Percentiles rank a stretch among this genome's conserved stretches.
phyloP scores from a whole-genome alignment of 2,113 vertebrate genomes.

The Ibidorhyncha struthersii region DNA sequence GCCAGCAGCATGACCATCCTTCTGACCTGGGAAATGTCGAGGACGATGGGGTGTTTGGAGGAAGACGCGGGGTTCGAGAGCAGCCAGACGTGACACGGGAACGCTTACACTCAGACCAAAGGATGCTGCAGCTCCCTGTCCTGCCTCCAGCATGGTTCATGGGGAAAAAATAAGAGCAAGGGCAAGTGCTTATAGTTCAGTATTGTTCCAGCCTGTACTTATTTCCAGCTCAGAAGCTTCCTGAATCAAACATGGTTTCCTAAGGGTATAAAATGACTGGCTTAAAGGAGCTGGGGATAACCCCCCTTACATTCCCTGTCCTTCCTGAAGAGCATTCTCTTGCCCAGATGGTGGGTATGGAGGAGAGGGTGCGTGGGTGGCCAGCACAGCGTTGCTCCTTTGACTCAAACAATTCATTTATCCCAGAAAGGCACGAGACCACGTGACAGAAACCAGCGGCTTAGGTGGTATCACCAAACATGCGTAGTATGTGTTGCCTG shows the following conservation, averaged over 20 bases:
- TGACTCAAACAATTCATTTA: not conserved
- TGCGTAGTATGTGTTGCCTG: not conserved
- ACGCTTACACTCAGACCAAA: fast-evolving
- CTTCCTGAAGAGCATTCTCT: not conserved
- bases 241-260: not conserved
- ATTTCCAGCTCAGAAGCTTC: not conserved
- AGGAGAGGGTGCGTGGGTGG: not conserved
- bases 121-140: not conserved
- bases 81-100: not conserved
- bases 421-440: not conserved
- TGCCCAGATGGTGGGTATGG: fast-evolving
- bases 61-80: not conserved
- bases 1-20: not conserved
- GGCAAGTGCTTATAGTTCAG: not conserved
- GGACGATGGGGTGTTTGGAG: not conserved
- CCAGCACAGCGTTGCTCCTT: not conserved
- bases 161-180: not conserved
- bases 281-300: not conserved
- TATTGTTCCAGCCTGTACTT: not conserved
- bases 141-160: not conserved
- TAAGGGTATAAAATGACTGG: not conserved
- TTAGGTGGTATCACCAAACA: not conserved
- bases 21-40: not conserved
- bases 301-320: not conserved
- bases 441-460: not conserved